Percentiles rank a stretch among this genome's conserved stretches.
These are phyloP conservation scores for Dolichopus griseipennis DNA, from an alignment of 2,888 invertebrate species.

Conservation along the genomic window DNA sequence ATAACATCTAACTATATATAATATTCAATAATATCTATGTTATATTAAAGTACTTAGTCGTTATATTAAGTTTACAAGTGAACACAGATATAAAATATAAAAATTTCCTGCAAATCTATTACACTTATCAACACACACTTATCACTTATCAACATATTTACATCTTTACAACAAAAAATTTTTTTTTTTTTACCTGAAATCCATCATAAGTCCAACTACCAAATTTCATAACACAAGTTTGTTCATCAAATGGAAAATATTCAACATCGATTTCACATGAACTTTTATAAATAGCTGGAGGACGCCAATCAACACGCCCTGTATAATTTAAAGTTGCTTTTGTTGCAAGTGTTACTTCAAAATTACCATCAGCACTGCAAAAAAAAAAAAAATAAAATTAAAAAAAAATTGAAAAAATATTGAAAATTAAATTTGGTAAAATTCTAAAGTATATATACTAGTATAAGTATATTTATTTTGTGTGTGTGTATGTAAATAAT, in stretches of 20 bases:
- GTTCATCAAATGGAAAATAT: slow-evolving; percentile 79
- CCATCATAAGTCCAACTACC: slow-evolving; percentile 78
- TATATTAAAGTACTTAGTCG: no score
- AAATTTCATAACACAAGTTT: slow-evolving; percentile 80
- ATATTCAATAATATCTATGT: no score
- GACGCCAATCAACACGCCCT: slow-evolving; percentile 81
- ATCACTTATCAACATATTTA: no score
- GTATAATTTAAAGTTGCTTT: slow-evolving; percentile 73
- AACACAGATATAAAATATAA: no score
- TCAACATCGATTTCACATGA: slow-evolving; percentile 80
- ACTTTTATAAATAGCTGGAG: slow-evolving; percentile 85
- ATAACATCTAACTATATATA: no score
- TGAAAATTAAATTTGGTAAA: no score
- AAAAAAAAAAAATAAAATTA: neutral
- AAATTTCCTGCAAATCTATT: no score
- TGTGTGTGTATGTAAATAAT: neutral
- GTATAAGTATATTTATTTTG: no score
- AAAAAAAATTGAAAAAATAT: neutral
- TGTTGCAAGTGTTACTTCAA: slow-evolving; percentile 73
- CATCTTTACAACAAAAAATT: no score
- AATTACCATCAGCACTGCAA: slow-evolving; percentile 70
- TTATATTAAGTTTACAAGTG: no score
- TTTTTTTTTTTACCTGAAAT: slow-evolving; percentile 59
- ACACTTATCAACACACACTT: no score
- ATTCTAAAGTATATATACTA: no score